Percentiles rank a stretch among this genome's conserved stretches.
phyloP scores from a whole-genome alignment of 2,113 vertebrate genomes.

The Heterotilapia buettikoferi region DNA sequence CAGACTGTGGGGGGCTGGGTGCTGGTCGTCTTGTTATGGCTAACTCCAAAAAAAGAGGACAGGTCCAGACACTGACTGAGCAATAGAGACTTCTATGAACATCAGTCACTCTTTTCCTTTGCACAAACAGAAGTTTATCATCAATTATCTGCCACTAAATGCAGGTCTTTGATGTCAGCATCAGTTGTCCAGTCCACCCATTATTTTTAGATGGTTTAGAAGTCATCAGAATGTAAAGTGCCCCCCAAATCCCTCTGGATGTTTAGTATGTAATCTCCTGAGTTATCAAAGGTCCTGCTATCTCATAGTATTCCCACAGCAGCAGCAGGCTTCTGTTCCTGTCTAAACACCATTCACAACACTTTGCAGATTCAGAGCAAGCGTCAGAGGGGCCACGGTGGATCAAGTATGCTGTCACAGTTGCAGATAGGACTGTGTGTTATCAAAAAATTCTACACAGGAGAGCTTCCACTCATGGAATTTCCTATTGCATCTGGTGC shows the following conservation, averaged over 20 bases:
- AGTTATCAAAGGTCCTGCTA: constrained; percentile 28
- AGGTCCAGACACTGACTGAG: constrained; percentile 12
- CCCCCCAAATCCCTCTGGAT: background rate
- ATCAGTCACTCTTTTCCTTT: background rate
- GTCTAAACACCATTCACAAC: constrained; percentile 31
- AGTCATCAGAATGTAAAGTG: background rate
- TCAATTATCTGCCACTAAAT: background rate
- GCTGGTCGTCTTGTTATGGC: constrained; percentile 33
- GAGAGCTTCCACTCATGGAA: background rate
- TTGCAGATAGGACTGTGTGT: constrained; percentile 45
- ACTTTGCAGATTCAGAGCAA: constrained; percentile 15
- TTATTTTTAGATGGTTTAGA: background rate
- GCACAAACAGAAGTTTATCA: background rate
- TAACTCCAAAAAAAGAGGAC: constrained; percentile 15
- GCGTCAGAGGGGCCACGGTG: constrained; percentile 15
- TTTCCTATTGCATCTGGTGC: background rate
- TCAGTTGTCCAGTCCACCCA: background rate
- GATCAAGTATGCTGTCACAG: constrained; percentile 38
- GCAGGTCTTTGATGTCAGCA: background rate
- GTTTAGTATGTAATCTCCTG: background rate
- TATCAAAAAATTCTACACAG: background rate
- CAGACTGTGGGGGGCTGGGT: constrained; percentile 4
- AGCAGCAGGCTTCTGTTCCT: constrained; percentile 10
- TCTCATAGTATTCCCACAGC: constrained; percentile 26
- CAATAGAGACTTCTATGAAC: background rate